Conservation (phyloP, 2,797 vertebrate species). For the Tolypeutes matacus region DNA sequence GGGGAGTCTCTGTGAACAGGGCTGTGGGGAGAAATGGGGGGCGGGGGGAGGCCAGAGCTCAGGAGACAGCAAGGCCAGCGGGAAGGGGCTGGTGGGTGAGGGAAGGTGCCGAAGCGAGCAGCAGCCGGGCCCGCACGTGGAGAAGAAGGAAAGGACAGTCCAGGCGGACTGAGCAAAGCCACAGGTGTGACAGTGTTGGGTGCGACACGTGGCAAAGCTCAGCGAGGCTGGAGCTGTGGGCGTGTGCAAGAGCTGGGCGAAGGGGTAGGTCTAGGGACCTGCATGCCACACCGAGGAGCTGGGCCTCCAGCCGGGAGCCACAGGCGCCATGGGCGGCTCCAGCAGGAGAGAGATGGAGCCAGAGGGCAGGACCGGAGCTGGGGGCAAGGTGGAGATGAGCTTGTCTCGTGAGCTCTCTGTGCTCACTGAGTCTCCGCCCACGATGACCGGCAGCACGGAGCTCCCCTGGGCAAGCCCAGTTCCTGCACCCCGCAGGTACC, state of each 20-base stretch:
- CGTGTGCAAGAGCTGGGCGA: background rate
- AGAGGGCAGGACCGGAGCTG: too few species aligned
- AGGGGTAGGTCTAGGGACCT: too few species aligned
- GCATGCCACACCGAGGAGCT: rapidly evolving
- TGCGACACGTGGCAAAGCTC: background rate
- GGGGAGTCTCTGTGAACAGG: conserved; percentile 96
- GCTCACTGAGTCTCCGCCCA: background rate
- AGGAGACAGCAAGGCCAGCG: background rate
- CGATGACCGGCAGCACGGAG: background rate
- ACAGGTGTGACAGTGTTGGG: background rate
- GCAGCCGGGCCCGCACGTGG: background rate
- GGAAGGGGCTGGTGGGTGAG: rapidly evolving
- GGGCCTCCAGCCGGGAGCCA: background rate
- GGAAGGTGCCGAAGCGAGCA: rapidly evolving
- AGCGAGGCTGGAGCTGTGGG: rapidly evolving
- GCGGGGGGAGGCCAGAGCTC: background rate
- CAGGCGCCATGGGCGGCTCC: rapidly evolving
- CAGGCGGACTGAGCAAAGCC: background rate
- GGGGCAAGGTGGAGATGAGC: background rate
- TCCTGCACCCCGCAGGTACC: rapidly evolving
- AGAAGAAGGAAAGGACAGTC: too few species aligned
- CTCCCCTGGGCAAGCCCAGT: rapidly evolving
- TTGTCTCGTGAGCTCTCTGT: background rate
- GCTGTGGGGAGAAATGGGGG: conserved; percentile 87
- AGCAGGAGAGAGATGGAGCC: background rate